Conservation (phyloP, 2,888 invertebrate genomes). For the Pimpla rufipes region DNA sequence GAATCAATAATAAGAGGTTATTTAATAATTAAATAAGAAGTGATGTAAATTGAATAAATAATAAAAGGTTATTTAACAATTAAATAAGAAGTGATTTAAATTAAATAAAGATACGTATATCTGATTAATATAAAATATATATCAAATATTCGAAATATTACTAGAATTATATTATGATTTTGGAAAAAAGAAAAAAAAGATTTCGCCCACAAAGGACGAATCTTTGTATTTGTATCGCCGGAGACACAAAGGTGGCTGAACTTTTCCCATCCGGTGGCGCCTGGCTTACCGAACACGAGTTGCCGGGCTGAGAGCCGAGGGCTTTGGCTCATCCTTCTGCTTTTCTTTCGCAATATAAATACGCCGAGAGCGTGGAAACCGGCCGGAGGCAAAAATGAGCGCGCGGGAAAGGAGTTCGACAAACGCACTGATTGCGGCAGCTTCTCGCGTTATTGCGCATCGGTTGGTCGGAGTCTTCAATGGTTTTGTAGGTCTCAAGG, state of each 20-base stretch:
- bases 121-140: too few species aligned
- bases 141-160: too few species aligned
- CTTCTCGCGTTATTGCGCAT: neutral
- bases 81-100: too few species aligned
- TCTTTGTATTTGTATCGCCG: neutral
- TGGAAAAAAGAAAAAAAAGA: too few species aligned
- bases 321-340: neutral
- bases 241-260: conserved; percentile 15
- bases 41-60: too few species aligned
- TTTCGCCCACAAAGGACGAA: too few species aligned
- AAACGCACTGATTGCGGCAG: neutral
- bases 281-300: conserved; percentile 1
- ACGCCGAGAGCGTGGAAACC: neutral
- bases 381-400: neutral
- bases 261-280: neutral
- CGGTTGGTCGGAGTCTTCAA: neutral
- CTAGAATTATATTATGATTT: too few species aligned
- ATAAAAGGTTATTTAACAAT: too few species aligned
- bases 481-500: neutral
- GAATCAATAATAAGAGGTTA: too few species aligned
- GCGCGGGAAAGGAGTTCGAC: too few species aligned
- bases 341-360: conserved; percentile 12
- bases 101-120: too few species aligned
- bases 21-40: too few species aligned
- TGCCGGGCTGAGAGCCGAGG: neutral